These are phyloP conservation scores for Gymnothorax reevesii DNA, from an alignment of 2,797 vertebrate species.

Conservation along the genomic window DNA sequence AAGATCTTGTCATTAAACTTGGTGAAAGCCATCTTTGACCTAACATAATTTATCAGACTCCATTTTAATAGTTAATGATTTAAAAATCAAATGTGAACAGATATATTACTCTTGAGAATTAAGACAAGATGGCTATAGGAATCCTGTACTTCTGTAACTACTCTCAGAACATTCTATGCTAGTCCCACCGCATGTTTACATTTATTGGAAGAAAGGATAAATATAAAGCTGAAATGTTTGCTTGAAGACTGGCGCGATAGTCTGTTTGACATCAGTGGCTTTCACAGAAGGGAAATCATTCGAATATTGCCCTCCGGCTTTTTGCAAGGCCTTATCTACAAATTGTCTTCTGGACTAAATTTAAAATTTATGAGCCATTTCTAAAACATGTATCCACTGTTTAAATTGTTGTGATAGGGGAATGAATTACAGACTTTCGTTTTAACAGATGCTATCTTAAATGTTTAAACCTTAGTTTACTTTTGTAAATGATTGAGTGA, in stretches of 20 bases:
- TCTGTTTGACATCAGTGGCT: neutral
- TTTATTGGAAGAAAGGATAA: neutral
- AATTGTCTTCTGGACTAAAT: neutral
- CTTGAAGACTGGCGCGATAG: neutral
- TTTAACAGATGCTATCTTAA: neutral
- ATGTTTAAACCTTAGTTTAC: neutral
- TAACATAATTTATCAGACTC: too few species aligned
- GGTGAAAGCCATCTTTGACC: too few species aligned
- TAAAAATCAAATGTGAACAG: too few species aligned
- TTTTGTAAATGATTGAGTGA: neutral
- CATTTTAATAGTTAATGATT: too few species aligned
- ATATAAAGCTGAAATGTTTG: neutral
- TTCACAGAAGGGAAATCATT: neutral
- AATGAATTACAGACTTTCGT: neutral
- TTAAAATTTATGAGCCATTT: neutral
- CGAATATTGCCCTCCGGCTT: neutral
- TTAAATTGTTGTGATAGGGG: neutral
- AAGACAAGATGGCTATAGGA: too few species aligned
- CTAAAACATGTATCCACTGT: neutral
- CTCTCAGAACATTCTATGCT: too few species aligned
- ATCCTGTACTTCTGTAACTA: too few species aligned
- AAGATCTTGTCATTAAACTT: too few species aligned
- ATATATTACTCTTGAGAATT: too few species aligned
- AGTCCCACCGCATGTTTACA: too few species aligned
- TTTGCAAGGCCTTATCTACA: neutral